phyloP scores from a whole-genome alignment of 1,140 invertebrate genomes.

The Scaptomyza hsui region DNA sequence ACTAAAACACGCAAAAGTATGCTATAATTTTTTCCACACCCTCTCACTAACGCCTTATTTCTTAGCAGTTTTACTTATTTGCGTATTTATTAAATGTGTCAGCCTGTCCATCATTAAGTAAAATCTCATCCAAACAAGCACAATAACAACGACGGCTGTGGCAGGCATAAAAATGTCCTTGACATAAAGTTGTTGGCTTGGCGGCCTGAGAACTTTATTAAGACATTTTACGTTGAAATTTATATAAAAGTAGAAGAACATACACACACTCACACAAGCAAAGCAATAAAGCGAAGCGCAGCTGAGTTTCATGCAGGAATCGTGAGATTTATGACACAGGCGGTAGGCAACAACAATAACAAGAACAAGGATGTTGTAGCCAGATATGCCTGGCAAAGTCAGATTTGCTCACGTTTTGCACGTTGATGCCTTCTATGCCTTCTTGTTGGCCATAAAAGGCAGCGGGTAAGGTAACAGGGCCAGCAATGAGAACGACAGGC shows the following conservation, averaged over 20 bases:
- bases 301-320: conserved; percentile 53
- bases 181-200: conserved; percentile 52
- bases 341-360: conserved; percentile 21
- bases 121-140: conserved; percentile 22
- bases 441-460: conserved; percentile 39
- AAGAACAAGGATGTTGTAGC: conserved; percentile 4
- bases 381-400: conserved; percentile 2
- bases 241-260: conserved; percentile 48
- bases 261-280: conserved; percentile 6
- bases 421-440: conserved; percentile 2
- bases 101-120: conserved; percentile 41
- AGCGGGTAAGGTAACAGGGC: too few relatives aligned
- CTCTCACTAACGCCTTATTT: conserved; percentile 5
- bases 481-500: background rate
- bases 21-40: conserved; percentile 18
- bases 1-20: background rate
- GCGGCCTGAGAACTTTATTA: conserved; percentile 53
- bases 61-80: conserved; percentile 10
- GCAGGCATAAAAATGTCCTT: conserved; percentile 59
- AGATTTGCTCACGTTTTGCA: conserved; percentile 34
- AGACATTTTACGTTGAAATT: conserved; percentile 62
- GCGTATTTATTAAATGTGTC: conserved; percentile 44
- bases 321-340: conserved; percentile 53
- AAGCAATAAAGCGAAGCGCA: conserved; percentile 43
- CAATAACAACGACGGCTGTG: conserved; percentile 37